Evolutionary conservation across 37 sponge, comb jelly and placozoan species (phyloP), one percentile per base, ranked within the genome.

Genomic region (Amphimedon queenslandica): DNA sequence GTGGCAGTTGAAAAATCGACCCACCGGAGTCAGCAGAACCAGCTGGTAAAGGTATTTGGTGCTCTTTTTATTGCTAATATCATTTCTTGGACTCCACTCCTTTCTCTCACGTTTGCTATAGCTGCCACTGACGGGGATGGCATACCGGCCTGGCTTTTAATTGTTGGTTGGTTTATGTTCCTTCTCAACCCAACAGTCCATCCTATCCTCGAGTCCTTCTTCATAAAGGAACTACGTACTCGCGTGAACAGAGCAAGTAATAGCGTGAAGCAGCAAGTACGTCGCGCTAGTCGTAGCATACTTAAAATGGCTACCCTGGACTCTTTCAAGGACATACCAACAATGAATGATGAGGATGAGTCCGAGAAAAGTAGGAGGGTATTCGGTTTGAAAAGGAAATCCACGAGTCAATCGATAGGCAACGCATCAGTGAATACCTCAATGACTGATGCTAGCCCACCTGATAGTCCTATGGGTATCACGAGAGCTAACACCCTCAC

Each of bases 171-270:
- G 47, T 30, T 85, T 16, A 64, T 74, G n/a, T 85, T 70, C 58
- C 70, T 90, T 3, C 73, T 60, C 60, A 78, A 43, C 25, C 65
- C 82, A n/a, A 68, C 83, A 10, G 13, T 77, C 18, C 90, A 90
- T 32, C 90, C 90, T 2, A 84, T 90, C 40, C 55, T 90, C 13
- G 86, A 90, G 58, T 74, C 86, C 28, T 90, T 84, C 58, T 90
- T 90, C 65, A 82, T 84, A 38, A 84, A 76, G 42, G 90, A 90
- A 35, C 63, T 90, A 36, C 66, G 90, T 4, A 40, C 57, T 27
- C 51, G 63, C 21, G 72, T 90, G 5, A 30, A 29, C 2, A 38
- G 72, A 23, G 77, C 75, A 29, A 61, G 47, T 16, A 80, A 41
- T 11, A 23, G 39, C 0, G 65, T 84, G 1, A 27, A 40, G 1